Conservation (phyloP, 2,797 vertebrate species). For the Pempheris klunzingeri region DNA sequence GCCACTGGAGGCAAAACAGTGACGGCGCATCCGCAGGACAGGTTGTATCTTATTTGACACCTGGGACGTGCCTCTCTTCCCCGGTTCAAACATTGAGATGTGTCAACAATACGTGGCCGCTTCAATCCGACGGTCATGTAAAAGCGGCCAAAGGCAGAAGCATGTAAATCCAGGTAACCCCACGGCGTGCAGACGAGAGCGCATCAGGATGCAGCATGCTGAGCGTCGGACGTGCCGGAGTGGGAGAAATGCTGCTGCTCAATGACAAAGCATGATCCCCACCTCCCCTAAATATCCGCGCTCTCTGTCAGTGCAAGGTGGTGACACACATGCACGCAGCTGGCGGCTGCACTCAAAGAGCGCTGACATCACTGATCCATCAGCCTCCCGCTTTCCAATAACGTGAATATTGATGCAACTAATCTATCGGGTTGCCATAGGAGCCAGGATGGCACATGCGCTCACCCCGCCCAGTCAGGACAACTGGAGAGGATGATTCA, state of each 20-base stretch:
- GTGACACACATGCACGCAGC: conserved; percentile 76
- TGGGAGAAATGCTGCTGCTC: conserved; percentile 77
- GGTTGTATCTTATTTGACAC: conserved; percentile 76
- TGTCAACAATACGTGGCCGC: conserved; percentile 60
- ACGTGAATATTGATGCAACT: conserved; percentile 89
- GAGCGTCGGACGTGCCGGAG: conserved; percentile 82
- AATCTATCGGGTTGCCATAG: conserved; percentile 92
- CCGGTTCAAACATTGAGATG: conserved; percentile 75
- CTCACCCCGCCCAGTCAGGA: conserved; percentile 85
- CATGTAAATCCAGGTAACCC: conserved; percentile 72
- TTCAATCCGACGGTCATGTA: conserved; percentile 52
- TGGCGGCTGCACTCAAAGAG: conserved; percentile 78
- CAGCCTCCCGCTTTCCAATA: conserved; percentile 85
- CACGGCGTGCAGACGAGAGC: conserved; percentile 70
- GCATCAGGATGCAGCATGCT: conserved; percentile 84
- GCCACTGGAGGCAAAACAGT: conserved; percentile 68
- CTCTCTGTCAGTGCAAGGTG: conserved; percentile 72
- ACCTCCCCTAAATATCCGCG: conserved; percentile 72
- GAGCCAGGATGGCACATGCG: conserved; percentile 88
- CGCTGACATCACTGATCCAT: conserved; percentile 88
- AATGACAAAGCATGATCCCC: conserved; percentile 85
- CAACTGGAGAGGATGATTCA: conserved; percentile 64
- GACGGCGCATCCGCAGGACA: conserved; percentile 81
- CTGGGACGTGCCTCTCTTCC: conserved; percentile 74
- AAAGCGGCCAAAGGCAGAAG: conserved; percentile 20